Percentiles rank a stretch among this genome's conserved stretches.
These are phyloP conservation scores for Emys orbicularis DNA, from an alignment of 2,797 vertebrate genomes.

Conservation along the genomic window DNA sequence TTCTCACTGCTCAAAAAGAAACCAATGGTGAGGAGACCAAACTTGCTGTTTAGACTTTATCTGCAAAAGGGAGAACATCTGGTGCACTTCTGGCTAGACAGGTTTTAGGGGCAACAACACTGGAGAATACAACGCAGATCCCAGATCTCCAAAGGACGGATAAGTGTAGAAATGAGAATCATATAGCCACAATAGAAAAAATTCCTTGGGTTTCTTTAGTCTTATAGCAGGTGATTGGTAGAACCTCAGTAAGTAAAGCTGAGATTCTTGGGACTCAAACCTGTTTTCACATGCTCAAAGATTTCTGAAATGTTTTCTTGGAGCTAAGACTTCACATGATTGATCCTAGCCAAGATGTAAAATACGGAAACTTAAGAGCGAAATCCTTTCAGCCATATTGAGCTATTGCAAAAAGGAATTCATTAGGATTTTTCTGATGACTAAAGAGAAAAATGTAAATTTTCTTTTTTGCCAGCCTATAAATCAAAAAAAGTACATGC, in stretches of 20 bases:
- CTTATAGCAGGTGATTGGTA: not conserved
- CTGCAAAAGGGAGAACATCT: constrained; percentile 36
- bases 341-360: not conserved
- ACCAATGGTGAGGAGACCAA: not conserved
- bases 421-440: not conserved
- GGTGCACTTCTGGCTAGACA: constrained; percentile 28
- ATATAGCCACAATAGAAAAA: not conserved
- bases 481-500: not conserved
- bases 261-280: not conserved
- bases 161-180: not conserved
- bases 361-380: not conserved
- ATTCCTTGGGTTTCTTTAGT: not conserved
- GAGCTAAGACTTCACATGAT: not conserved
- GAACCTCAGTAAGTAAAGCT: not conserved
- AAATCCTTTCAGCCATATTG: not conserved
- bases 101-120: not conserved
- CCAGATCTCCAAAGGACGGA: not conserved
- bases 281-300: not conserved
- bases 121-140: not conserved
- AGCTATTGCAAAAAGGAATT: not conserved
- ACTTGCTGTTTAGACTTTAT: constrained; percentile 46
- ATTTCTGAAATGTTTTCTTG: not conserved
- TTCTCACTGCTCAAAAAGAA: not conserved
- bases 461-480: not conserved
- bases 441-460: not conserved